Conservation (phyloP, 1,140 invertebrate species). For the Coptotermes formosanus region DNA sequence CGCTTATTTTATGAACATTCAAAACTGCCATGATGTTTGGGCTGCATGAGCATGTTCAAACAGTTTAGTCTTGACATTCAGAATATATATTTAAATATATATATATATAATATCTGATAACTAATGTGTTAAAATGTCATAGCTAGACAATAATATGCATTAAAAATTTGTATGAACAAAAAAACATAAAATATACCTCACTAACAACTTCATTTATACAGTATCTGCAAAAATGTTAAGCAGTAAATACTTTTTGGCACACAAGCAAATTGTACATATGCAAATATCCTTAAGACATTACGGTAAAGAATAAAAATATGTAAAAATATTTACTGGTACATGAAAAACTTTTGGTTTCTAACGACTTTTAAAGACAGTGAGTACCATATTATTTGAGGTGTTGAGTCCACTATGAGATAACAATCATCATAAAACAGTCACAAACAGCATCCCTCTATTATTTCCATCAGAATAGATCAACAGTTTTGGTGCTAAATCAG, state of each 20-base stretch:
- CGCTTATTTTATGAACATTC: no score
- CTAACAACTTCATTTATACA: conserved; percentile 19
- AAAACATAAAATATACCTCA: conserved; percentile 14
- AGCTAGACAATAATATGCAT: conserved; percentile 13
- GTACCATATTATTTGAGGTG: neutral
- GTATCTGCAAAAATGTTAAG: conserved; percentile 13
- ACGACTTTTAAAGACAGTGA: neutral
- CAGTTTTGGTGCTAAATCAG: no score
- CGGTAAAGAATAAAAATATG: conserved; percentile 15
- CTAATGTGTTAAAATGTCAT: conserved; percentile 1
- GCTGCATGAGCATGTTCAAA: neutral
- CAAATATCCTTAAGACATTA: neutral
- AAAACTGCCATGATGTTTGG: neutral
- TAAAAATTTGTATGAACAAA: neutral
- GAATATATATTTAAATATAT: conserved; percentile 19
- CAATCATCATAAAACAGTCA: no score
- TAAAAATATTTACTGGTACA: conserved; percentile 7
- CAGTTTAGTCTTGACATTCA: neutral
- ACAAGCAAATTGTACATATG: neutral
- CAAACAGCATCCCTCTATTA: no score
- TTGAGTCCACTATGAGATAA: no score
- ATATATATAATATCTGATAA: neutral
- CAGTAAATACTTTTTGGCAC: conserved; percentile 16
- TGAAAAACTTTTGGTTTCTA: conserved; percentile 14
- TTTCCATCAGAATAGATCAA: no score